Percentiles rank a stretch among this genome's conserved stretches.
Evolutionary conservation across 2,888 invertebrate species (phyloP).

Genomic region (Lacanobia wlatinum): DNA sequence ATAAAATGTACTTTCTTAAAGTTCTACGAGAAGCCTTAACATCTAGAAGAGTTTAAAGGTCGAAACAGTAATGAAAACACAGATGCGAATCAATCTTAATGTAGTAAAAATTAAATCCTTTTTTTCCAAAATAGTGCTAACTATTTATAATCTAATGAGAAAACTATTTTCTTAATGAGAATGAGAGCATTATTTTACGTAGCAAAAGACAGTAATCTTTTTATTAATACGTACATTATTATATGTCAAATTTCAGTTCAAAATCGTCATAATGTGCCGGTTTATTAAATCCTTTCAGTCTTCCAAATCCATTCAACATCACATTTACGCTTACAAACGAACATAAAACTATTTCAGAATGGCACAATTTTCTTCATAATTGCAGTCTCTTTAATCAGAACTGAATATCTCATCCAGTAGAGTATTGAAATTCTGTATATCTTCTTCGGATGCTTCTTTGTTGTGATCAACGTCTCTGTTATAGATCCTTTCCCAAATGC

Average conservation of each 20-base stretch:
- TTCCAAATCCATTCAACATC: constrained; percentile 13
- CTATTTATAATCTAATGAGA: background rate
- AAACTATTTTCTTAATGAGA: background rate
- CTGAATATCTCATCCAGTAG: constrained; percentile 78
- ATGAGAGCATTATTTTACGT: background rate
- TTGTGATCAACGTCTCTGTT: constrained; percentile 85
- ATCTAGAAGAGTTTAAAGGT: background rate
- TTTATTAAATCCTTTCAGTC: constrained; percentile 11
- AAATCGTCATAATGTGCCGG: background rate
- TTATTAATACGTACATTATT: background rate
- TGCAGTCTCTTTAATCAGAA: constrained; percentile 33
- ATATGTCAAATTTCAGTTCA: background rate
- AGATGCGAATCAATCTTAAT: background rate
- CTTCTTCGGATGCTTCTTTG: constrained; percentile 70
- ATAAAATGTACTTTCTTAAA: background rate
- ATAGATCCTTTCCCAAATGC: constrained; percentile 85
- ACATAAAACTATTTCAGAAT: constrained; percentile 16
- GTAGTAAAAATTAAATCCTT: background rate
- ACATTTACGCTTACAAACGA: background rate
- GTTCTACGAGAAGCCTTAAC: background rate
- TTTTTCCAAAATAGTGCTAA: background rate
- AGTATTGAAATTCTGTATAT: constrained; percentile 73
- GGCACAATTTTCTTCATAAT: constrained; percentile 33
- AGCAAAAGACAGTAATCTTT: background rate
- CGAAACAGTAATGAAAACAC: background rate